Base-by-base conservation (phyloP, 2,113 vertebrate species). In the Gulo gulo region DNA sequence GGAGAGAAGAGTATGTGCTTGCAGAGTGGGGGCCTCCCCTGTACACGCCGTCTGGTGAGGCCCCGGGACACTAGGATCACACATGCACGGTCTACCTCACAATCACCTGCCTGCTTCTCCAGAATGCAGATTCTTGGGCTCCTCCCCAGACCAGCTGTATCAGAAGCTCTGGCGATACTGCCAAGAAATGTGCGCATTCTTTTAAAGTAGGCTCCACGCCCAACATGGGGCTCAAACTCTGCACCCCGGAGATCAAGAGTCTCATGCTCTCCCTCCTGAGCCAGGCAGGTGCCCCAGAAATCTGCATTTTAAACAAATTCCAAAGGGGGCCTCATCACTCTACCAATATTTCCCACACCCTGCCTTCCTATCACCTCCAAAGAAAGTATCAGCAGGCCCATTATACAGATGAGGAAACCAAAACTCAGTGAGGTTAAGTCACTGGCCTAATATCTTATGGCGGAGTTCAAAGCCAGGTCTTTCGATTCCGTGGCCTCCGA, bases 11-110 rank as follows among this genome's bases (percentile, higher is more conserved):
- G 8, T 1, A 1, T 1, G 11, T 80, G 34, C 4, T 2, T 3
- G 23, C 39, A 6, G 0, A 1, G 6, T 14, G 15, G 47, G 10
- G 14, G n/a, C 29, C 39, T 83, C 31, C 42, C 47, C 1, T 8
- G 29, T 29, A 31, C 0, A 5, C 4, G 3, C 47, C 4, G 0
- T 36, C 61, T 0, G 63, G 9, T 11, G 55, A 45, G 61, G 47
- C 36, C 80, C 55, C 3, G 0, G 42, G 52, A 39, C 31, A 6
- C 61, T 21, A 3, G 20, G 67, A 23, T n/a, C 26, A 2, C 83
- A 80, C 34, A 55, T 8, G 15, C 39, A 2, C 21, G 5, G 1
- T 47, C 92, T 16, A 45, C 4, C 4, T 55, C 39, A 24, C 47
- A 36, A 2, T 18, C 45, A 47, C 34, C 2, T 42, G 39, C 78